phyloP scores from a whole-genome alignment of 2,888 invertebrate genomes.

The Caenorhabditis drosophilae region DNA sequence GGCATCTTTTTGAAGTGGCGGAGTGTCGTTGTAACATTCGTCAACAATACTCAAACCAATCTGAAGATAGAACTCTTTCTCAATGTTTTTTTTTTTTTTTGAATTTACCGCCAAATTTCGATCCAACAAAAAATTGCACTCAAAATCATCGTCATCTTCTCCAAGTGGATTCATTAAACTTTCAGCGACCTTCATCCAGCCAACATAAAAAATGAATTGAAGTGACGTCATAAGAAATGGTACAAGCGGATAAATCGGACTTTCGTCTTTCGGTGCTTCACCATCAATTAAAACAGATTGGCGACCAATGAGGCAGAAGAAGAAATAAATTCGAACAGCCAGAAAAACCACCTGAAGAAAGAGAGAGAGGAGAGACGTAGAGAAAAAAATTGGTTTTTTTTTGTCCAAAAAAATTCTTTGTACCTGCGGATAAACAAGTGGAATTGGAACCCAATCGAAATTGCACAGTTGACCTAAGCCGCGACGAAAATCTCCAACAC shows the following conservation, averaged over 20 bases:
- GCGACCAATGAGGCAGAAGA: slow-evolving; percentile 60
- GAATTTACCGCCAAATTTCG: slow-evolving; percentile 43
- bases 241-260: slow-evolving; percentile 50
- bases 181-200: slow-evolving; percentile 66
- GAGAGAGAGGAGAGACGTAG: no score
- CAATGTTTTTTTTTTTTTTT: not conserved
- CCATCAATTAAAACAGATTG: slow-evolving; percentile 60
- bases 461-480: slow-evolving; percentile 53
- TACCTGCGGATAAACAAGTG: slow-evolving; percentile 64
- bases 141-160: slow-evolving; percentile 64
- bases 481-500: slow-evolving; percentile 40
- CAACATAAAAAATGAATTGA: slow-evolving; percentile 61
- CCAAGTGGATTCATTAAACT: slow-evolving; percentile 64
- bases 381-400: no score
- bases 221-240: slow-evolving; percentile 62
- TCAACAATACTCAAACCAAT: slow-evolving; percentile 52
- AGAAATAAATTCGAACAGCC: slow-evolving; percentile 64
- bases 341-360: slow-evolving; percentile 67
- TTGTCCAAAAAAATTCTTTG: no score
- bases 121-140: slow-evolving; percentile 54
- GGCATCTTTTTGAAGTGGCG: slow-evolving; percentile 42
- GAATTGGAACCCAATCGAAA: slow-evolving; percentile 62
- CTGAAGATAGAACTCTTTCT: slow-evolving; percentile 24
- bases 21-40: slow-evolving; percentile 47
- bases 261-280: slow-evolving; percentile 38